Evolutionary conservation across 2,888 invertebrate genomes (phyloP).

Genomic region (Tetrapedia diversipes): DNA sequence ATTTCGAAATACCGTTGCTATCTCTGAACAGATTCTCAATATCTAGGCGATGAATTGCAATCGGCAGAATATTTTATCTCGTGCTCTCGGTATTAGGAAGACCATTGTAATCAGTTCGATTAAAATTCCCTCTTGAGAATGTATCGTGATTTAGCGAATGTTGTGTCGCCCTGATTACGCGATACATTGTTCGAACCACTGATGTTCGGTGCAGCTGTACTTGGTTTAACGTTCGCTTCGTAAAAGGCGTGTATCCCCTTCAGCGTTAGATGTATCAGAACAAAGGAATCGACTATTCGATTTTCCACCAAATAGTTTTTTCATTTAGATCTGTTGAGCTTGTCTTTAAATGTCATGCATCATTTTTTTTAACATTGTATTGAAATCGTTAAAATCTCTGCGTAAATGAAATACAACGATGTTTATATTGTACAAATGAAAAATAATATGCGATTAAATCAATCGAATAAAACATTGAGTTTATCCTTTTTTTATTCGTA

Average conservation of each 20-base stretch:
- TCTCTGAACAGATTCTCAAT: not conserved
- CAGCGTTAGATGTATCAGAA: slow-evolving; percentile 26
- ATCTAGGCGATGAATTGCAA: not conserved
- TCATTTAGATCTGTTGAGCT: slow-evolving; percentile 7
- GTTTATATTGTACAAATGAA: too few species aligned
- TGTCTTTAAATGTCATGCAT: not conserved
- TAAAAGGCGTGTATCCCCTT: slow-evolving; percentile 28
- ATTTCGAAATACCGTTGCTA: not conserved
- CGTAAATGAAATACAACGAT: too few species aligned
- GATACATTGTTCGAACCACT: slow-evolving; percentile 3
- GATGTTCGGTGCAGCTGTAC: slow-evolving; percentile 59
- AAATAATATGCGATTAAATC: too few species aligned
- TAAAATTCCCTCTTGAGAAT: slow-evolving; percentile 6
- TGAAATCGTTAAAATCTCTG: not conserved
- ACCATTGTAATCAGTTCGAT: slow-evolving; percentile 1
- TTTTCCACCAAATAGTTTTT: slow-evolving; percentile 3
- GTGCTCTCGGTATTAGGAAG: not conserved
- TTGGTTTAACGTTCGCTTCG: slow-evolving; percentile 28
- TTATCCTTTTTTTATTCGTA: not conserved
- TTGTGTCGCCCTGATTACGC: slow-evolving; percentile 13
- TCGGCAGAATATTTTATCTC: not conserved
- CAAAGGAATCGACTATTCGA: slow-evolving; percentile 35
- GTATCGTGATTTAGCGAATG: not conserved
- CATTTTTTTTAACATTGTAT: not conserved
- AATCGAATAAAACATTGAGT: not conserved